Percentiles rank a stretch among this genome's conserved stretches.
phyloP scores from a whole-genome alignment of 2,888 invertebrate genomes.

The Clunio marinus region DNA sequence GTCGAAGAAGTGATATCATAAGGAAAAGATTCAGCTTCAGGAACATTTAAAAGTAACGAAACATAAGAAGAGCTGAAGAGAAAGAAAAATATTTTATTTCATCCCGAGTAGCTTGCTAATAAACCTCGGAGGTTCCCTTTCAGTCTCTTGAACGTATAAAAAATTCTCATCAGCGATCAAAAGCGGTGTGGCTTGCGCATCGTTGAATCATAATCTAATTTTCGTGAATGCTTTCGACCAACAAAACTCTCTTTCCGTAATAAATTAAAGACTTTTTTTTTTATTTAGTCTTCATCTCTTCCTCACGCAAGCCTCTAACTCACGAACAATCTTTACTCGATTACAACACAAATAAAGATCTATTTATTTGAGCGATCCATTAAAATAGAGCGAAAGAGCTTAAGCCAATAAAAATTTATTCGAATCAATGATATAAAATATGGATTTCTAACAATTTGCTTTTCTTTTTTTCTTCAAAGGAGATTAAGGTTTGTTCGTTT shows the following conservation, averaged over 20 bases:
- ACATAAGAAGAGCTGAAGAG: background rate
- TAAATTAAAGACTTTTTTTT: slow-evolving; percentile 9
- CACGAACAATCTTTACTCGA: background rate
- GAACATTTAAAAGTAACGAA: too few relatives aligned
- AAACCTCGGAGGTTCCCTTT: too few relatives aligned
- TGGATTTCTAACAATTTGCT: slow-evolving; percentile 36
- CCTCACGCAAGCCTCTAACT: background rate
- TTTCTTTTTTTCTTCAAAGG: background rate
- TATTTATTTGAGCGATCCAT: slow-evolving; percentile 28
- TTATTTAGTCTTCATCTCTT: background rate
- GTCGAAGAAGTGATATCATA: too few relatives aligned
- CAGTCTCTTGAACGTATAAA: background rate
- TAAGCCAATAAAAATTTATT: slow-evolving; percentile 34
- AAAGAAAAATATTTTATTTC: background rate
- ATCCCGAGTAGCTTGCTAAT: background rate
- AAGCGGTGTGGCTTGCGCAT: slow-evolving; percentile 20
- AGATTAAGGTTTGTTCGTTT: slow-evolving; percentile 18
- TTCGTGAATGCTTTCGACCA: background rate
- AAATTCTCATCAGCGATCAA: background rate
- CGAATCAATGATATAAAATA: slow-evolving; percentile 36
- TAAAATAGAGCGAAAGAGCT: slow-evolving; percentile 34
- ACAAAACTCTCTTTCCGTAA: background rate
- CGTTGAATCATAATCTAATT: slow-evolving; percentile 14
- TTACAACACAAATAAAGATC: slow-evolving; percentile 6
- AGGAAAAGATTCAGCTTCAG: too few relatives aligned